phyloP scores from a whole-genome alignment of 2,113 vertebrate genomes.

The Heterotilapia buettikoferi region DNA sequence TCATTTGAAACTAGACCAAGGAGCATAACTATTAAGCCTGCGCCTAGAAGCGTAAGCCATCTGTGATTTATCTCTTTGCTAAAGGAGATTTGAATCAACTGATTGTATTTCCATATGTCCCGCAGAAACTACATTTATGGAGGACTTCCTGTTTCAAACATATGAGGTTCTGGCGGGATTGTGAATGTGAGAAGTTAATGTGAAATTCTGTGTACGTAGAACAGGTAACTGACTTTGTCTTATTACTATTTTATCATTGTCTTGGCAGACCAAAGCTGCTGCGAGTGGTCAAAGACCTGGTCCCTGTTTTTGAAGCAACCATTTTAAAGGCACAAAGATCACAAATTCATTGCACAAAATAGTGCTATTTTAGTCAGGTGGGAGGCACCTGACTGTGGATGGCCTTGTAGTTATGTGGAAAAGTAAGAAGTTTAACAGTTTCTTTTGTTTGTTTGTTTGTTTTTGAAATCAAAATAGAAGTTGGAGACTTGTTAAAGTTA shows the following conservation, averaged over 20 bases:
- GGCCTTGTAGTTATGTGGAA: background rate
- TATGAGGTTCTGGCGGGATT: background rate
- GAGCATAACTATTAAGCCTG: background rate
- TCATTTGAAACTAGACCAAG: background rate
- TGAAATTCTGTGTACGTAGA: background rate
- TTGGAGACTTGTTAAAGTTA: background rate
- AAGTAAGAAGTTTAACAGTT: background rate
- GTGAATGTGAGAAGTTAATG: background rate
- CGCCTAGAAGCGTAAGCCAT: background rate
- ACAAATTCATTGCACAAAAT: background rate
- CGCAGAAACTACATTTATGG: background rate
- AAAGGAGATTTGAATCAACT: background rate
- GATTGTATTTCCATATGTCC: background rate
- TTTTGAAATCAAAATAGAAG: background rate
- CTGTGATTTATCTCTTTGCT: background rate
- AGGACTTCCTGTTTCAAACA: background rate
- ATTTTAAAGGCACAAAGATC: background rate
- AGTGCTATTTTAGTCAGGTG: background rate
- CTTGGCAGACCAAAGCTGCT: background rate
- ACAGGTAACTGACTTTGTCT: background rate
- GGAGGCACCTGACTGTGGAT: background rate
- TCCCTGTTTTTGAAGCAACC: background rate
- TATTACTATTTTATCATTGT: background rate
- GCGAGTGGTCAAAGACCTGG: background rate
- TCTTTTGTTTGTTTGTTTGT: background rate